Percentiles rank a stretch among this genome's conserved stretches.
Conservation (phyloP, 2,113 vertebrate species). For the Esox niger region DNA sequence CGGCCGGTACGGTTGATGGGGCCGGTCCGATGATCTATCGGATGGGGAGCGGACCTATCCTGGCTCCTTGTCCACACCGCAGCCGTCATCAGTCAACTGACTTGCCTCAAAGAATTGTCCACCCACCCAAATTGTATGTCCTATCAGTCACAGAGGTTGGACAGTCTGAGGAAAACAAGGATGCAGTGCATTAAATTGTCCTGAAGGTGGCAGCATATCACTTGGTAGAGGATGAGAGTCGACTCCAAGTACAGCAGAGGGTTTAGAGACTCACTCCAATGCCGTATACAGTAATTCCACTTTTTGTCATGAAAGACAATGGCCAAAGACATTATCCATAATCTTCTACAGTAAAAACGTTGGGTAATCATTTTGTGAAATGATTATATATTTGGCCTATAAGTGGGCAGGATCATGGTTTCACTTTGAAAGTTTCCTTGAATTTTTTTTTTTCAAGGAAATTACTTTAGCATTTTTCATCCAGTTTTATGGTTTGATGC, state of each 20-base stretch:
- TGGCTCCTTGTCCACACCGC: constrained; percentile 8
- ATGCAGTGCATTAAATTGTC: neutral
- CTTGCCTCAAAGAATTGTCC: constrained; percentile 30
- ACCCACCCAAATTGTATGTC: neutral
- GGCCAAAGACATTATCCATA: no score
- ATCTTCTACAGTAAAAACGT: no score
- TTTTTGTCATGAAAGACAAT: no score
- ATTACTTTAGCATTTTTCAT: no score
- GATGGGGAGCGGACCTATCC: constrained; percentile 17
- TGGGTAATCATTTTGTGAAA: no score
- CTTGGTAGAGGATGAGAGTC: neutral
- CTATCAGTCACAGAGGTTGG: neutral
- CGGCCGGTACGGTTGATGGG: constrained; percentile 27
- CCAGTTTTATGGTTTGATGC: no score
- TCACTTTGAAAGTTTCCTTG: no score
- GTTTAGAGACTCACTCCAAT: neutral
- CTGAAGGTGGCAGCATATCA: constrained; percentile 8
- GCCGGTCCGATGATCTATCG: constrained; percentile 31
- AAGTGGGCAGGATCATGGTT: no score
- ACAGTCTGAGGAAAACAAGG: neutral
- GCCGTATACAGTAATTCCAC: no score
- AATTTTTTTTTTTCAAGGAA: no score
- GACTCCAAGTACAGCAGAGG: neutral
- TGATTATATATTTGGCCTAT: no score
- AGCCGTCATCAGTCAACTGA: constrained; percentile 26